Base-by-base conservation (phyloP, 1,140 invertebrate genomes). In the Calliphora vicina region DNA sequence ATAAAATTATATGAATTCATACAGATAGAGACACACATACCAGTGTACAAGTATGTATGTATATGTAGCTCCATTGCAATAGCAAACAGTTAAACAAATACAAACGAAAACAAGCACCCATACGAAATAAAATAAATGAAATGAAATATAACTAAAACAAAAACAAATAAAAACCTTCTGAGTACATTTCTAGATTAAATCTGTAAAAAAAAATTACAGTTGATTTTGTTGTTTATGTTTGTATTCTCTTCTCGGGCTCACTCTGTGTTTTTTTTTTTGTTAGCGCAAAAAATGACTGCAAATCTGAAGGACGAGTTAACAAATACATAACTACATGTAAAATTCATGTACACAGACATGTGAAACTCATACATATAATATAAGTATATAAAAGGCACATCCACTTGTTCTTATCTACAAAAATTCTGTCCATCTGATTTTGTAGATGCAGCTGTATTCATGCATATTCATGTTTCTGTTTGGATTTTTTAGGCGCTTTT, bases 131-230 rank as follows among this genome's bases (percentile, higher is more conserved):
- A 57, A 57, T 57, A 57, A 67, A 67, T 67, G 61, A 15, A 57
- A 57, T 57, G 50, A 67, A 67, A 67, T 23, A 23, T 4, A 67
- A 67, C 61, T 20, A 67, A 67, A 67, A 20, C n/a, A 23, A 67
- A 67, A 17, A 57, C 12, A 57, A 57, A 15, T 57, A 57, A 57
- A 43, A 43, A 43, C 35, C 74, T 78, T n/a, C 35, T 43, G 74
- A 78, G 74, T 78, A 78, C 26, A 78, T 78, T 78, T 78, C 74
- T 35, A 78, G 74, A 78, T 78, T 78, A 78, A 78, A 78, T 78
- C 74, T 78, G 74, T 20, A 2, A 43, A 43, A 78, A n/a, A n/a
- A 17, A 43, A 78, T 78, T 78, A 23, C 35, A 78, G 74, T 78
- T 78, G 35, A 78, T 78, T 78, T 78, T 78, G 35, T 43, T 78